phyloP scores from a whole-genome alignment of 2,113 vertebrate genomes.

The Anarrhichthys ocellatus region DNA sequence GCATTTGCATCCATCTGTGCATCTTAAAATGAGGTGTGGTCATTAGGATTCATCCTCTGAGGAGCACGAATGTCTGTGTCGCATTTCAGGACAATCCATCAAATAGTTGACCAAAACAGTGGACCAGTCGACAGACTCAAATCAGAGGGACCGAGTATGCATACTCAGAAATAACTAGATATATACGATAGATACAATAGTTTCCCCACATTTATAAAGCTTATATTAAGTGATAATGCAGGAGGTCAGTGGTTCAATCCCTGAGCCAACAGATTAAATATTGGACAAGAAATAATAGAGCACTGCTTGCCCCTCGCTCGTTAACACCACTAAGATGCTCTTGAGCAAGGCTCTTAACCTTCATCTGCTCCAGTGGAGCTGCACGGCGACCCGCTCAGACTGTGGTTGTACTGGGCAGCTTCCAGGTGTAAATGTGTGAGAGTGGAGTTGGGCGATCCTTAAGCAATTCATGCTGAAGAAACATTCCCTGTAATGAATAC shows the following conservation, averaged over 20 bases:
- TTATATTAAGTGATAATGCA: not conserved
- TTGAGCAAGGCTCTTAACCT: conserved; percentile 39
- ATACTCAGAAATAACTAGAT: not conserved
- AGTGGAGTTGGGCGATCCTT: not conserved
- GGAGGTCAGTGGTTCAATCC: not conserved
- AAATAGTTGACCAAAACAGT: not conserved
- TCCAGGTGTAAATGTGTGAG: conserved; percentile 15
- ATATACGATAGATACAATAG: not conserved
- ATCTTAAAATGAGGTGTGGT: not conserved
- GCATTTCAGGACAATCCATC: conserved; percentile 19
- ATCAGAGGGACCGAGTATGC: not conserved
- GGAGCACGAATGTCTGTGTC: conserved; percentile 3
- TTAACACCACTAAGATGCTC: conserved; percentile 30
- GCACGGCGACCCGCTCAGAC: conserved; percentile 3
- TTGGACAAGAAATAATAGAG: conserved; percentile 2
- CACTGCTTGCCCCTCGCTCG: not conserved
- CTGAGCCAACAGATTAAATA: conserved; percentile 5
- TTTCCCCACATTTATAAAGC: not conserved
- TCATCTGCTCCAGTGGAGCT: conserved; percentile 12
- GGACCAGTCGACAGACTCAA: not conserved
- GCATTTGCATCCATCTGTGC: not conserved
- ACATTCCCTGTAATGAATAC: not conserved
- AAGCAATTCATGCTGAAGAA: not conserved
- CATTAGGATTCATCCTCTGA: conserved; percentile 6
- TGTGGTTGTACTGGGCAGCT: conserved; percentile 4